Evolutionary conservation across 35 echinoderm and acorn worm genomes (phyloP).

Genomic region (Diadema setosum): DNA sequence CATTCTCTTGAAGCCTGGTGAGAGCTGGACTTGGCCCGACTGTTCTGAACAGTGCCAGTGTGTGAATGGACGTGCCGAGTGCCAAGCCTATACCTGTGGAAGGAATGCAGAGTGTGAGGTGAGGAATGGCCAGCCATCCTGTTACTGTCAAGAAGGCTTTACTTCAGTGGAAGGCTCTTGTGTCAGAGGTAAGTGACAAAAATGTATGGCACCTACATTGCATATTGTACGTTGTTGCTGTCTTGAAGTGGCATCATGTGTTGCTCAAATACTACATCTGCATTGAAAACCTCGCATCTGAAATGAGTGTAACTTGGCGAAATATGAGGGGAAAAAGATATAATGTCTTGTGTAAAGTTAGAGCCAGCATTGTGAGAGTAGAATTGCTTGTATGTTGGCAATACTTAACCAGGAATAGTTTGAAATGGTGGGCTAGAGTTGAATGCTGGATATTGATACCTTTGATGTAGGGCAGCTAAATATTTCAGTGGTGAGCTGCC

Average conservation of each 20-base stretch:
- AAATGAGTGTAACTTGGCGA: no score
- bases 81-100: background rate
- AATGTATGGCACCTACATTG: background rate
- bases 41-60: background rate
- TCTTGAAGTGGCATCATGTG: background rate
- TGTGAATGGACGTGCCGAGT: background rate
- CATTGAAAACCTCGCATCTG: no score
- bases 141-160: slow-evolving; percentile 56
- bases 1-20: background rate
- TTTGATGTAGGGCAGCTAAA: background rate
- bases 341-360: background rate
- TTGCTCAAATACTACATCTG: background rate
- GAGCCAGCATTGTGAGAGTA: background rate
- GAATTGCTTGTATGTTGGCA: background rate
- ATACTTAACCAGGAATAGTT: background rate
- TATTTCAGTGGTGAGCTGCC: background rate
- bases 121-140: slow-evolving; percentile 36
- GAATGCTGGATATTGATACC: background rate
- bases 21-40: background rate
- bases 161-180: background rate
- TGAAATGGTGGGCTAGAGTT: background rate
- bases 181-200: slow-evolving; percentile 17
- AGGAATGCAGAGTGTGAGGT: slow-evolving; percentile 38
- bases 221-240: background rate
- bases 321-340: background rate